Conservation (phyloP, 2,888 invertebrate species). For the Dolichopus griseipennis region DNA sequence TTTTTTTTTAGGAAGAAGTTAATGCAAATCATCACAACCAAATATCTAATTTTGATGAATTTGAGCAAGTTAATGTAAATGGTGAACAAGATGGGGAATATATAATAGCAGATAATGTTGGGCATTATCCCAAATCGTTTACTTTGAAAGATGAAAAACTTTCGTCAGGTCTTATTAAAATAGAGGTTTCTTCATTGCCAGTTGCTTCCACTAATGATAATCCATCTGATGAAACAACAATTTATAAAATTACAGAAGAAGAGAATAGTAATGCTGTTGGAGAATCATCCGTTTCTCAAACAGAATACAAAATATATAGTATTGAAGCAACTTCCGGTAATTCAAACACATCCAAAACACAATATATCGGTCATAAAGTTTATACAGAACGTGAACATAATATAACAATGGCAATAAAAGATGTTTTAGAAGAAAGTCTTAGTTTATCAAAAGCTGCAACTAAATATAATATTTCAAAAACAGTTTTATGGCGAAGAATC, state of each 20-base stretch:
- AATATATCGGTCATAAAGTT: neutral
- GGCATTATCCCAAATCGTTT: constrained; percentile 14
- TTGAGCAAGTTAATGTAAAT: neutral
- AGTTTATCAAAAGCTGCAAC: constrained; percentile 41
- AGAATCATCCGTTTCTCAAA: neutral
- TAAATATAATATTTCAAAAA: constrained; percentile 40
- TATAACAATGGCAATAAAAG: constrained; percentile 36
- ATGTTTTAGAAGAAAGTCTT: constrained; percentile 37
- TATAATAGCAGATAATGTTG: constrained; percentile 38
- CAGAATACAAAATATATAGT: neutral
- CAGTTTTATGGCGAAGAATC: constrained; percentile 41
- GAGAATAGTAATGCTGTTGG: neutral
- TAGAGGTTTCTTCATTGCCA: neutral
- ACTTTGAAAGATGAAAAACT: constrained; percentile 26
- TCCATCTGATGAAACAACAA: neutral
- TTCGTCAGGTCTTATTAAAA: neutral
- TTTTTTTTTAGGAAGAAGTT: neutral
- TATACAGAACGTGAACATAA: neutral
- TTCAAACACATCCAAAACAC: neutral
- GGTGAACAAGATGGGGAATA: constrained; percentile 26
- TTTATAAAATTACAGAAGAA: neutral
- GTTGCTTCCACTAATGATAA: neutral
- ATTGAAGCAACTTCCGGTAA: neutral
- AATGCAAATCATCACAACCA: neutral
- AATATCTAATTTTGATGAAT: neutral